Conservation (phyloP, 2,113 vertebrate species). For the Microtus richardsoni region DNA sequence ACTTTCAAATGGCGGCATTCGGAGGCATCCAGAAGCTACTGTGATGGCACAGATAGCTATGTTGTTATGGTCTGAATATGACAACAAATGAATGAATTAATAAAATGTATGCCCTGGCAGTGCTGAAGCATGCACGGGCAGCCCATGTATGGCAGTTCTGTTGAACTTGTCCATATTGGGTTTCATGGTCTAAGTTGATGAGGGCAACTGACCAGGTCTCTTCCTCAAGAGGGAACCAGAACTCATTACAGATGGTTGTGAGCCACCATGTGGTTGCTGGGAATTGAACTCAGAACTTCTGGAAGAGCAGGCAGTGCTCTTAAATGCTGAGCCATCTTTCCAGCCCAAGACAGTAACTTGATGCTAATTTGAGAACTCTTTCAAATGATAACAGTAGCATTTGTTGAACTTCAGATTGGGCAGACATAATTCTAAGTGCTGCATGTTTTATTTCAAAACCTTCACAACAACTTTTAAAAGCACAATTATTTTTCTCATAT, state of each 20-base stretch:
- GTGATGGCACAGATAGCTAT: not conserved
- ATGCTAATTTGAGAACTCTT: not conserved
- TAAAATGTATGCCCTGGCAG: no score
- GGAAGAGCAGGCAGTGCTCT: no score
- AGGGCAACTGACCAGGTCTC: no score
- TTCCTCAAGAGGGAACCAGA: no score
- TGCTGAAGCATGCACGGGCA: no score
- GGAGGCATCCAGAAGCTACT: not conserved
- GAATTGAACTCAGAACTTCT: no score
- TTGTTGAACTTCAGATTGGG: not conserved
- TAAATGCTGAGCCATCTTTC: no score
- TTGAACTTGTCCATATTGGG: no score
- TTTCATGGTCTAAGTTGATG: no score
- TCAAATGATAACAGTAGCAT: not conserved
- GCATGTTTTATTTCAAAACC: not conserved
- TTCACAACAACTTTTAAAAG: not conserved
- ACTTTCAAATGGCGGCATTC: not conserved
- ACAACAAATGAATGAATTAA: not conserved
- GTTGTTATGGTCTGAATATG: not conserved
- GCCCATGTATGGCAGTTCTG: no score
- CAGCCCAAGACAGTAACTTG: not conserved
- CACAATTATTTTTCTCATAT: not conserved
- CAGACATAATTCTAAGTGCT: not conserved
- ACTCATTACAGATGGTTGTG: no score
- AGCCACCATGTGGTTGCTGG: no score